Conservation (phyloP, 2,113 vertebrate species). For the Austrofundulus limnaeus region DNA sequence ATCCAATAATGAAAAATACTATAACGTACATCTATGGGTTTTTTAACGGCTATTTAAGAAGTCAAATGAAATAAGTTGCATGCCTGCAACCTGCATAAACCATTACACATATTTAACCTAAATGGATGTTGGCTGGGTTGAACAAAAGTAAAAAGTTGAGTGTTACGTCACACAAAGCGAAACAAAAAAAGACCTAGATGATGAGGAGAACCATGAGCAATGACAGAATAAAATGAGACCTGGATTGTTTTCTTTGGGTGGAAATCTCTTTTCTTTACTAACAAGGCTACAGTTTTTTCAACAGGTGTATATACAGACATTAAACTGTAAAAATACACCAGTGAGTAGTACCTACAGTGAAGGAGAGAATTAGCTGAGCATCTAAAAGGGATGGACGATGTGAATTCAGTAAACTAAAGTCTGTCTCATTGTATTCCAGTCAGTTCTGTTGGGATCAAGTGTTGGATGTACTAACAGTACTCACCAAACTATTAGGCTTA, state of each 20-base stretch:
- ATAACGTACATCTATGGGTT: conserved; percentile 5
- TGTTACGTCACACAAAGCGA: background rate
- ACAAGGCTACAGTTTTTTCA: conserved; percentile 6
- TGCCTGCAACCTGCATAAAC: conserved; percentile 25
- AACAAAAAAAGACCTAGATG: background rate
- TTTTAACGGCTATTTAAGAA: conserved; percentile 17
- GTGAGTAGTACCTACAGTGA: background rate
- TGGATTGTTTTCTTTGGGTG: conserved; percentile 4
- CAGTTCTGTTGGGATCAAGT: conserved; percentile 10
- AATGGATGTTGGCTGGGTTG: background rate
- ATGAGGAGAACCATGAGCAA: background rate
- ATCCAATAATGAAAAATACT: conserved; percentile 7
- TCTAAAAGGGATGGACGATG: background rate
- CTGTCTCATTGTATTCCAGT: conserved; percentile 9
- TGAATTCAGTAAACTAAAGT: conserved; percentile 24
- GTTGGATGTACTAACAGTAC: conserved; percentile 21
- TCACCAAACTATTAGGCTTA: background rate
- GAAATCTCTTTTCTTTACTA: conserved; percentile 2
- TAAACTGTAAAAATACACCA: background rate
- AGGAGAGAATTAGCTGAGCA: conserved; percentile 2
- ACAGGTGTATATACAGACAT: background rate
- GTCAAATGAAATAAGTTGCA: background rate
- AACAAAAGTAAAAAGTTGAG: conserved; percentile 11
- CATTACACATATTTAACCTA: conserved; percentile 19
- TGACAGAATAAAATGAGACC: background rate